phyloP scores from a whole-genome alignment of 2,797 vertebrate genomes.

The Euphonia xanthogaster region DNA sequence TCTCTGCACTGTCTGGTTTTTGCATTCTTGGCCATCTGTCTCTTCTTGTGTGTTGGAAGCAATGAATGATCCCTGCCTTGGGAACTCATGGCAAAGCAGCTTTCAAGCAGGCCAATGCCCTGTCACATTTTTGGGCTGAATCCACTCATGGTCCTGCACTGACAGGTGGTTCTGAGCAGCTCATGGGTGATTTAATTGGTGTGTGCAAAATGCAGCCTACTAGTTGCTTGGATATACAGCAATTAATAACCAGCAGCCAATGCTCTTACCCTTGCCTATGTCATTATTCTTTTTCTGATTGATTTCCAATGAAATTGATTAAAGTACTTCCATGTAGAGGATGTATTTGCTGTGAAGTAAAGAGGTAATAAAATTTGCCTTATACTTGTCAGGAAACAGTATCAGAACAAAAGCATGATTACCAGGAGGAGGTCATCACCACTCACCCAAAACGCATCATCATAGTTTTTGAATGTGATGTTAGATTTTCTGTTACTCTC shows the following conservation, averaged over 20 bases:
- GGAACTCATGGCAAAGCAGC: neutral
- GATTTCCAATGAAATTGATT: fast-evolving
- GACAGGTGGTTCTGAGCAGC: neutral
- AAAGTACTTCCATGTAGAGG: neutral
- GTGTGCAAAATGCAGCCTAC: neutral
- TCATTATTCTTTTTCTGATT: neutral
- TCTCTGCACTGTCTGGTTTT: neutral
- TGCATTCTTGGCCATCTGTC: fast-evolving
- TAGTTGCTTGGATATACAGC: neutral
- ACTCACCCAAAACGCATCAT: neutral
- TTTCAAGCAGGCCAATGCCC: neutral
- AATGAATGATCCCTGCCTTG: neutral
- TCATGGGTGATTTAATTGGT: neutral
- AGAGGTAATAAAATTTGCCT: neutral
- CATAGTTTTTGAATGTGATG: neutral
- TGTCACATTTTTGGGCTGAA: neutral
- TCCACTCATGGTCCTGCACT: neutral
- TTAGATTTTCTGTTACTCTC: neutral
- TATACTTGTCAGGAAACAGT: neutral
- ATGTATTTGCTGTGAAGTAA: neutral
- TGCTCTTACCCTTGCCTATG: neutral
- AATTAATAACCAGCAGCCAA: neutral
- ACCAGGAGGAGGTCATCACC: neutral
- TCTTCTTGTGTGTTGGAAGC: neutral
- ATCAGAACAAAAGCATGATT: neutral